phyloP scores from a whole-genome alignment of 1,140 invertebrate species.

The Drosophila littoralis region DNA sequence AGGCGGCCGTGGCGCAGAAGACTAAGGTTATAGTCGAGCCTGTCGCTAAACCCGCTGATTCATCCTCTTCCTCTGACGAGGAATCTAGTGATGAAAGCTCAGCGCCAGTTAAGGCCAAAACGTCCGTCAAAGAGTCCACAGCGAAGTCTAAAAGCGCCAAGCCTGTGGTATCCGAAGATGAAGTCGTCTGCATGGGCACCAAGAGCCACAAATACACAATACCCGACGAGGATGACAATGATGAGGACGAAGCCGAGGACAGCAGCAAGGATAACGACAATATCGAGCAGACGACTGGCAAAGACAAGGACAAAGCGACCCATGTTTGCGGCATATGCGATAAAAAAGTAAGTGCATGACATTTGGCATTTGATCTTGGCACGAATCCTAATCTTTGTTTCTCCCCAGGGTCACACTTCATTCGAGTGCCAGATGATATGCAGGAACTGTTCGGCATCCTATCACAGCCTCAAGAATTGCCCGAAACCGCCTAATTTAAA shows the following conservation, averaged over 20 bases:
- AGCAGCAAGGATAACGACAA: neutral
- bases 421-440: constrained; percentile 81
- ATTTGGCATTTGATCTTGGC: neutral
- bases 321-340: constrained; percentile 57
- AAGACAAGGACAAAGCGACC: constrained; percentile 31
- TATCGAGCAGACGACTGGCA: constrained; percentile 9
- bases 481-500: constrained; percentile 69
- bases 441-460: constrained; percentile 66
- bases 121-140: constrained; percentile 12
- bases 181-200: constrained; percentile 70
- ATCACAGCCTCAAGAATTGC: constrained; percentile 69
- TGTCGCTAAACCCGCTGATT: constrained; percentile 1
- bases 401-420: constrained; percentile 65
- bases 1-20: neutral
- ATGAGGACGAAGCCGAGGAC: constrained; percentile 4
- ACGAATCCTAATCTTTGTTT: constrained; percentile 2
- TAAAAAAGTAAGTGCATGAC: constrained; percentile 50
- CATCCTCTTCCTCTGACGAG: constrained; percentile 47
- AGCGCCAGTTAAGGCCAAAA: constrained; percentile 36
- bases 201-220: constrained; percentile 58
- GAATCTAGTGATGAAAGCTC: constrained; percentile 30
- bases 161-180: constrained; percentile 52
- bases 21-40: constrained; percentile 22
- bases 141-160: constrained; percentile 48
- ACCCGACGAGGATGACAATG: constrained; percentile 57